Conservation (phyloP, 2,888 invertebrate species). For the Perithous albicinctus region DNA sequence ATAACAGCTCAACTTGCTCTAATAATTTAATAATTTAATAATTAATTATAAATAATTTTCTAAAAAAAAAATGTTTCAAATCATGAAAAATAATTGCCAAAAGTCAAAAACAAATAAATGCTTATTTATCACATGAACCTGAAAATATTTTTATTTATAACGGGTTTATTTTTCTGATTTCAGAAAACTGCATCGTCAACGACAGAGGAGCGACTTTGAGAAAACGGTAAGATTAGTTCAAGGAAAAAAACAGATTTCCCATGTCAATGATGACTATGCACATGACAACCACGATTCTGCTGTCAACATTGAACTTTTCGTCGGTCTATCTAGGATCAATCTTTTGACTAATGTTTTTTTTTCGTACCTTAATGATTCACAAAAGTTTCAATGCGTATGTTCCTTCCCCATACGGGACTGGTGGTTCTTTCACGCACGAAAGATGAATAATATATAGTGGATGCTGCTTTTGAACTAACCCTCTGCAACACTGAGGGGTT, state of each 20-base stretch:
- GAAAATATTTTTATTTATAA: too few relatives aligned
- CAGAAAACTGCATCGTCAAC: neutral
- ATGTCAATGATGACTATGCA: neutral
- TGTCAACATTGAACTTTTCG: neutral
- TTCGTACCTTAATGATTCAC: conserved; percentile 75
- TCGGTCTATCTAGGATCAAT: conserved; percentile 11
- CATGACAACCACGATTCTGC: neutral
- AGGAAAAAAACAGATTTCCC: neutral
- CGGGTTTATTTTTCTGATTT: neutral
- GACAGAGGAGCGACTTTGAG: neutral
- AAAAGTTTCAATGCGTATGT: conserved; percentile 72
- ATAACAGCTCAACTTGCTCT: too few relatives aligned
- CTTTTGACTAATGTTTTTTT: conserved; percentile 10
- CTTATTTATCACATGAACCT: too few relatives aligned
- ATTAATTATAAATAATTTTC: too few relatives aligned
- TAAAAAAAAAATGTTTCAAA: neutral
- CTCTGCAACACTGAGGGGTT: too few relatives aligned
- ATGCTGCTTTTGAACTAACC: too few relatives aligned
- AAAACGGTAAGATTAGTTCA: conserved; percentile 20
- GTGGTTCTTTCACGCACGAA: too few relatives aligned
- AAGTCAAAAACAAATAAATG: too few relatives aligned
- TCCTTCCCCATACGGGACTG: neutral
- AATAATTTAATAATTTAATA: too few relatives aligned
- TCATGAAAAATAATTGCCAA: too few relatives aligned
- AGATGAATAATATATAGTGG: too few relatives aligned